phyloP scores from a whole-genome alignment of 2,113 vertebrate genomes.

The Mustela lutreola region DNA sequence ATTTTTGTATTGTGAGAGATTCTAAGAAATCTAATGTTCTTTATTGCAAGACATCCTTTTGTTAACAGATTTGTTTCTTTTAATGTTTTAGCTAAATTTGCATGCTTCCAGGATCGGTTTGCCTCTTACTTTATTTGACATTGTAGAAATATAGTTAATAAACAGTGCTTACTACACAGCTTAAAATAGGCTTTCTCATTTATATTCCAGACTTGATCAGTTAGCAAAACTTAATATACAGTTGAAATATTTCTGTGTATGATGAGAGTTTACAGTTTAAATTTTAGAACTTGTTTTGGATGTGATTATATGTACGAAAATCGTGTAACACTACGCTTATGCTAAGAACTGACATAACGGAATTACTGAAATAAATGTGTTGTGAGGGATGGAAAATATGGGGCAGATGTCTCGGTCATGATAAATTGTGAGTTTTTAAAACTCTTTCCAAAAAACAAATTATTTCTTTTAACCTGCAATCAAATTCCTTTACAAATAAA shows the following conservation, averaged over 20 bases:
- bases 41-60: constrained; percentile 89
- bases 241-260: constrained; percentile 90
- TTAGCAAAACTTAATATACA: constrained; percentile 87
- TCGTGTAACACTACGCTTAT: constrained; percentile 93
- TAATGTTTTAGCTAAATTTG: constrained; percentile 87
- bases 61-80: constrained; percentile 89
- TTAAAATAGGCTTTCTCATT: constrained; percentile 89
- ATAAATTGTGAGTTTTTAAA: constrained; percentile 87
- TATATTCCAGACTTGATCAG: constrained; percentile 89
- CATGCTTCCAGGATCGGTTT: constrained; percentile 89
- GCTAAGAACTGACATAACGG: constrained; percentile 91
- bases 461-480: constrained; percentile 82
- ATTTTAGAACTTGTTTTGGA: constrained; percentile 93
- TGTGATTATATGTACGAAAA: constrained; percentile 92
- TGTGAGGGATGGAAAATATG: constrained; percentile 91
- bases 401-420: constrained; percentile 91
- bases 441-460: constrained; percentile 84
- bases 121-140: constrained; percentile 90
- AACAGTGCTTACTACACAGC: constrained; percentile 90
- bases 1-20: constrained; percentile 91
- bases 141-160: constrained; percentile 92
- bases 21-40: constrained; percentile 84
- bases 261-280: constrained; percentile 93
- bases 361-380: constrained; percentile 93
- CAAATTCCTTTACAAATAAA: constrained; percentile 85